Evolutionary conservation across 2,888 invertebrate species (phyloP), one percentile per base, ranked within the genome.

Genomic region (Drosophila mayaguana): DNA sequence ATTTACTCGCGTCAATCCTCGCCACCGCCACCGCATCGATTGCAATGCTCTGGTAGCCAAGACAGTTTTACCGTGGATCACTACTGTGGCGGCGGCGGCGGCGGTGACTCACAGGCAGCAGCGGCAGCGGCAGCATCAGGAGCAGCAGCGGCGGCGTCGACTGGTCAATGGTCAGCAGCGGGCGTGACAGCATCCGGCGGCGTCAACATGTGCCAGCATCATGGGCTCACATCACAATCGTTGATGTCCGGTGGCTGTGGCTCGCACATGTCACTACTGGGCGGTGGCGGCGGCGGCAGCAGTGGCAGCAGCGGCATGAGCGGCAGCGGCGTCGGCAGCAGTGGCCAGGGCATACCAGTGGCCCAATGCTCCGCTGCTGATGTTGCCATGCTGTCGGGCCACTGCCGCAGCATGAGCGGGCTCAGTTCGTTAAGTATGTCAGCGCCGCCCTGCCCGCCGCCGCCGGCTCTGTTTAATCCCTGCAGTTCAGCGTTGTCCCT

Each of bases 1-100:
- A 93, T 93, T 93, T 93, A 93, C 82, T 93, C 93, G 85, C 91
- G 93, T 88, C 93, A 93, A 91, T 91, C 93, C 89, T 93, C 93
- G 89, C 92, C 93, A 90, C 93, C 93, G 91, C 93, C 93, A 91
- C 91, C 92, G 90, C 93, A 92, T 90, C 92, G 92, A 89, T 89
- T 93, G 89, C 93, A 93, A 93, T 93, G 93, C 91, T 93, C 93
- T 93, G 93, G 93, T 93, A 93, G 93, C 93, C 93, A 93, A 92
- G 93, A 93, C 88, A 93, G 93, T 92, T 93, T 93, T 92, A 92
- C 92, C 91, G 93, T 93, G 91, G 93, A 93, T 90, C 92, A 93
- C 87, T 93, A 92, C 90, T 93, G 92, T 91, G 93, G 92, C 90
- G 91, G 91, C 83, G 91, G 87, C 73, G 75, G 88, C 75, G 81